phyloP scores from a whole-genome alignment of 2,888 invertebrate genomes.

The Brassicogethes aeneus region DNA sequence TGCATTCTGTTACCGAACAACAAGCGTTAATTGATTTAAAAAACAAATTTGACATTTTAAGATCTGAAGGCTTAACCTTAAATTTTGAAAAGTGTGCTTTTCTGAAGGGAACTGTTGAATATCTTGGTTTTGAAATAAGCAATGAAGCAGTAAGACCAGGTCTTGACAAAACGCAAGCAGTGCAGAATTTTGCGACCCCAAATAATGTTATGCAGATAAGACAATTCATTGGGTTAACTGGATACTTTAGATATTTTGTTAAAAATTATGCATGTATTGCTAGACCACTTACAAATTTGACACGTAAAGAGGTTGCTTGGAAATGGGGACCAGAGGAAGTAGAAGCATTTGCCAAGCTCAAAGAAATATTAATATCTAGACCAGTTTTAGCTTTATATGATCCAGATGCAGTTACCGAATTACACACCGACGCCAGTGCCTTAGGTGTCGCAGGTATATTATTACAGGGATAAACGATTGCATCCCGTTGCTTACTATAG shows the following conservation, averaged over 20 bases:
- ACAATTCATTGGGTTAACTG: no score
- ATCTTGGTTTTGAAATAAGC: conserved; percentile 15
- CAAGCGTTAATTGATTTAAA: no score
- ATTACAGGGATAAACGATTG: conserved; percentile 19
- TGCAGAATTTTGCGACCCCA: conserved; percentile 21
- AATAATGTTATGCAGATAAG: conserved; percentile 19
- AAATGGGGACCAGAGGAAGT: conserved; percentile 11
- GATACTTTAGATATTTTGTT: no score
- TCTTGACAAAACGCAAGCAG: conserved; percentile 18
- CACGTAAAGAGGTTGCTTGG: conserved; percentile 14
- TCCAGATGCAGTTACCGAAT: conserved; percentile 19
- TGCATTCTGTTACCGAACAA: no score
- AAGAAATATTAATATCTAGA: conserved; percentile 8
- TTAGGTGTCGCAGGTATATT: conserved; percentile 24
- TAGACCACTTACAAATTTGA: conserved; percentile 19
- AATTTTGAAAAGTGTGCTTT: no score
- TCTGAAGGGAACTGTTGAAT: conserved; percentile 10
- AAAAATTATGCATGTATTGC: conserved; percentile 20
- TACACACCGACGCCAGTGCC: conserved; percentile 25
- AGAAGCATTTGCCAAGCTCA: conserved; percentile 13
- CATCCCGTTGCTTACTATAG: conserved; percentile 29
- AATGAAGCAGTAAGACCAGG: conserved; percentile 18
- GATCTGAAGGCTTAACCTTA: conserved; percentile 14
- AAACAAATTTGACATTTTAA: no score
- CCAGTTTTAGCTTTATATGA: conserved; percentile 18